Evolutionary conservation across 2,797 vertebrate species (phyloP).

Genomic region (Salarias fasciatus): DNA sequence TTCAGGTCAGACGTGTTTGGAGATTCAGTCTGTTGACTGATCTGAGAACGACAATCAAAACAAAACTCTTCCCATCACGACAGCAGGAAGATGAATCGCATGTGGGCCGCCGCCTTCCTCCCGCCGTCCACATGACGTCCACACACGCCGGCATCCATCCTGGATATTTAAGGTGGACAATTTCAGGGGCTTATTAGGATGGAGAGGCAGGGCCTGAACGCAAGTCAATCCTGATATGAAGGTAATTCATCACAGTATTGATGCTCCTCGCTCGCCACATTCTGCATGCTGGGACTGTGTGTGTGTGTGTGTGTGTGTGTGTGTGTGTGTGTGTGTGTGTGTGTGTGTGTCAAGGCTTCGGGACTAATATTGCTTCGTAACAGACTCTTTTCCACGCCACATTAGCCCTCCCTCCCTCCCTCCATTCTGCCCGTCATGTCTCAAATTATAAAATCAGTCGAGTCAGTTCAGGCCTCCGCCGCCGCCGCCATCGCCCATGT

Average conservation of each 20-base stretch:
- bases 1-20: not conserved
- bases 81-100: constrained; percentile 8
- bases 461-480: constrained; percentile 14
- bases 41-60: constrained; percentile 5
- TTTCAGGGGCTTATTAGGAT: constrained; percentile 57
- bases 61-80: not conserved
- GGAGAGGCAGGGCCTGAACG: constrained; percentile 43
- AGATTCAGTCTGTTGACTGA: too few relatives aligned
- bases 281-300: constrained; percentile 28
- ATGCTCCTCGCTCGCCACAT: constrained; percentile 38
- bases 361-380: constrained; percentile 62
- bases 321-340: constrained; percentile 2
- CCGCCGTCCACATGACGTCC: not conserved
- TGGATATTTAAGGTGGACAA: constrained; percentile 42
- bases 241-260: constrained; percentile 64
- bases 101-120: not conserved
- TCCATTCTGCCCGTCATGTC: constrained; percentile 16
- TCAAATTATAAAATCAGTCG: constrained; percentile 37
- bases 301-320: constrained; percentile 9
- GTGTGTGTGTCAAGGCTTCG: constrained; percentile 14
- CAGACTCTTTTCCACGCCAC: constrained; percentile 61
- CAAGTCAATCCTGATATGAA: constrained; percentile 65
- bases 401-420: constrained; percentile 26
- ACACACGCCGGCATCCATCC: constrained; percentile 28
- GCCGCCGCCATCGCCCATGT: not conserved